phyloP scores from a whole-genome alignment of 2,797 vertebrate species.

The Urosaurus nigricauda region DNA sequence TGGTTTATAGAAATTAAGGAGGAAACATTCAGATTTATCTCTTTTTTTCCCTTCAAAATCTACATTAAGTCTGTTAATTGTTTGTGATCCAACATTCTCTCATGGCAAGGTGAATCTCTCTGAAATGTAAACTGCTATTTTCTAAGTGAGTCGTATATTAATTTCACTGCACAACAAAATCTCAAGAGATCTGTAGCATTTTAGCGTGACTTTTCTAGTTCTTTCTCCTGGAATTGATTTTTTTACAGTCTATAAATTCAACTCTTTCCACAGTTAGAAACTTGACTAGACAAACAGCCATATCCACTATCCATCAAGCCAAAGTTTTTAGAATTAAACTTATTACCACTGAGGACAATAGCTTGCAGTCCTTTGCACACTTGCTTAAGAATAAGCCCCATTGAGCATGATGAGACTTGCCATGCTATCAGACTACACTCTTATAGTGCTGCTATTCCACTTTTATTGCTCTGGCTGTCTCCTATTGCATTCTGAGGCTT shows the following conservation, averaged over 20 bases:
- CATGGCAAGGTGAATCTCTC: constrained; percentile 53
- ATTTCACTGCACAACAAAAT: constrained; percentile 59
- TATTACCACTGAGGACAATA: not conserved
- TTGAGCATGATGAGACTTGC: not conserved
- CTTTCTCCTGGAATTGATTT: constrained; percentile 15
- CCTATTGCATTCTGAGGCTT: no score
- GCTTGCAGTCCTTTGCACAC: not conserved
- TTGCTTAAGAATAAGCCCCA: not conserved
- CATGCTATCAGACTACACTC: no score
- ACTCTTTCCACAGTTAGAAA: not conserved
- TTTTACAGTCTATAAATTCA: not conserved
- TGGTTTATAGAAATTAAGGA: constrained; percentile 15
- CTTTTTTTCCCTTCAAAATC: not conserved
- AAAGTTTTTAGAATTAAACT: not conserved
- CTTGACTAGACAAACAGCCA: not conserved
- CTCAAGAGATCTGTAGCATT: constrained; percentile 48
- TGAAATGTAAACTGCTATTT: constrained; percentile 62
- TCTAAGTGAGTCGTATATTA: constrained; percentile 33
- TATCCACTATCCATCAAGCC: constrained; percentile 5
- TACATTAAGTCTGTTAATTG: constrained; percentile 28
- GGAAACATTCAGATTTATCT: constrained; percentile 29
- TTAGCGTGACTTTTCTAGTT: constrained; percentile 57
- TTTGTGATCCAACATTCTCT: constrained; percentile 51
- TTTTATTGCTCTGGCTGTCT: no score
- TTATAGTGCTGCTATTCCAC: no score